phyloP scores from a whole-genome alignment of 2,797 vertebrate species.

The Sebastes wilsoni region DNA sequence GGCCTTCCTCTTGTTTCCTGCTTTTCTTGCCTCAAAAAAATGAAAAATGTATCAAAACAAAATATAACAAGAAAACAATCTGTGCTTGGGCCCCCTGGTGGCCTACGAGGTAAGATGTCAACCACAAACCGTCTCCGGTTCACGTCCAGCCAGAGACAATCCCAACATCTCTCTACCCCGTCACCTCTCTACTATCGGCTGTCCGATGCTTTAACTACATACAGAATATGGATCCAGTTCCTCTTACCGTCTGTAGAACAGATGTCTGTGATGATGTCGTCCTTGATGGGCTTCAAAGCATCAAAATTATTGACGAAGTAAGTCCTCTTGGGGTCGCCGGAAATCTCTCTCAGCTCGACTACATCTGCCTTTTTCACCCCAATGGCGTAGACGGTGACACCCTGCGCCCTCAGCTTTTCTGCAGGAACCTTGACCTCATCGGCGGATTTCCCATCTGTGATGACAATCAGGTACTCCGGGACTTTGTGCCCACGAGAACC shows the following conservation, averaged over 20 bases:
- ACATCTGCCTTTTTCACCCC: slow-evolving; percentile 72
- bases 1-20: neutral
- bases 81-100: neutral
- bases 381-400: slow-evolving; percentile 78
- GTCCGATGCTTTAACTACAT: neutral
- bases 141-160: neutral
- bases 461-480: slow-evolving; percentile 78
- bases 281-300: slow-evolving; percentile 74
- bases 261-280: slow-evolving; percentile 76
- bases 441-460: slow-evolving; percentile 82
- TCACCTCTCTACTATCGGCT: neutral
- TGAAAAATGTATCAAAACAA: neutral
- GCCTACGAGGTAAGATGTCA: neutral
- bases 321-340: slow-evolving; percentile 62
- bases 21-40: neutral
- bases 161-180: neutral
- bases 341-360: slow-evolving; percentile 75
- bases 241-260: slow-evolving; percentile 82
- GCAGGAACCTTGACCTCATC: slow-evolving; percentile 77
- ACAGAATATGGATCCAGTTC: neutral
- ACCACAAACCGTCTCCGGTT: neutral
- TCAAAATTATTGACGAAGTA: slow-evolving; percentile 81
- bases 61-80: neutral
- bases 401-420: slow-evolving; percentile 54
- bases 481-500: slow-evolving; percentile 44